Conservation (phyloP, 2,113 vertebrate genomes). For the Anolis carolinensis region DNA sequence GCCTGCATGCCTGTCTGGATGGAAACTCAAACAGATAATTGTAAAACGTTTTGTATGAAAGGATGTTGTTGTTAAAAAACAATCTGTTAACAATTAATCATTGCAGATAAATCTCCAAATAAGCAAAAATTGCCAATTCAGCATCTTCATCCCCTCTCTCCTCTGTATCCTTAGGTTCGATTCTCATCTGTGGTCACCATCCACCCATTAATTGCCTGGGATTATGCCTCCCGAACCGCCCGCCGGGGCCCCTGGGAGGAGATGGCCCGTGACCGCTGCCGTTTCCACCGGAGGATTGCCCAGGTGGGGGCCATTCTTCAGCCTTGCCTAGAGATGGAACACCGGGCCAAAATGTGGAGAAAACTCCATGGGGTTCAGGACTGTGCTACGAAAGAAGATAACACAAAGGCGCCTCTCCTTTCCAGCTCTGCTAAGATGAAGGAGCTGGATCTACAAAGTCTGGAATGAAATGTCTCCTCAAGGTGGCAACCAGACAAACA, state of each 20-base stretch:
- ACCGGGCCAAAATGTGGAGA: constrained; percentile 72
- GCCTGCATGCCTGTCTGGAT: no score
- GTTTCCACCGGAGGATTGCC: constrained; percentile 81
- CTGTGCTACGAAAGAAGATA: neutral
- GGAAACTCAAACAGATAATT: neutral
- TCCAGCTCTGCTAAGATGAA: neutral
- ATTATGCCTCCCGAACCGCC: constrained; percentile 78
- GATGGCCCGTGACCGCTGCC: constrained; percentile 82
- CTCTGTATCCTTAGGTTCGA: constrained; percentile 73
- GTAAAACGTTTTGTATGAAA: no score
- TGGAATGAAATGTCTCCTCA: neutral
- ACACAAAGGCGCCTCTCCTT: no score
- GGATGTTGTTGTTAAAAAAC: no score
- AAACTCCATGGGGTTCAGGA: neutral
- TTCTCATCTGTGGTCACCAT: constrained; percentile 84
- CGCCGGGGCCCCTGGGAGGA: constrained; percentile 89
- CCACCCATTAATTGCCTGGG: constrained; percentile 83
- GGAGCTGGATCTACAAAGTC: neutral
- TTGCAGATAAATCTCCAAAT: neutral
- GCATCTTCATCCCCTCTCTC: neutral
- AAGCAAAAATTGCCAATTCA: no score
- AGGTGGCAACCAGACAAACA: no score
- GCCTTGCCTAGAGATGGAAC: constrained; percentile 71
- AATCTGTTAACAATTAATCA: neutral
- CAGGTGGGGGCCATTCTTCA: constrained; percentile 74